phyloP scores from a whole-genome alignment of 2,113 vertebrate species.

The Erythrolamprus reginae region DNA sequence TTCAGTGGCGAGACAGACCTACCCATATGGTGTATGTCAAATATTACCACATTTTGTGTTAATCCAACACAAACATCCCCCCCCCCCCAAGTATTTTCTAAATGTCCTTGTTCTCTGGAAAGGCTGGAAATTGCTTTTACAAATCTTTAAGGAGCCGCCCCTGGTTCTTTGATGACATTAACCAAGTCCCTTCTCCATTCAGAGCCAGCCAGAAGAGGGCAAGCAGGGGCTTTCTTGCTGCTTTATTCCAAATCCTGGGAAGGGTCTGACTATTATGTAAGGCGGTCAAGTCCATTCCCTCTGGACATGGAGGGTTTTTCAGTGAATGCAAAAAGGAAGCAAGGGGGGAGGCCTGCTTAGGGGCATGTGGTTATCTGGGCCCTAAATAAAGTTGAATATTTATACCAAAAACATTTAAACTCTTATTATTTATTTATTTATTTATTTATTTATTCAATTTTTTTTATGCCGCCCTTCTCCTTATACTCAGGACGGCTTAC shows the following conservation, averaged over 20 bases:
- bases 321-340: neutral
- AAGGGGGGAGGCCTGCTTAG: neutral
- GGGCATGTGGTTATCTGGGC: neutral
- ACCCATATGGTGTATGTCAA: neutral
- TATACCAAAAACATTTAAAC: neutral
- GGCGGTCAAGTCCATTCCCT: neutral
- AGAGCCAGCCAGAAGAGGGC: neutral
- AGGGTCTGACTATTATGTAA: neutral
- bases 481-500: too few species aligned
- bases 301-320: neutral
- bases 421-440: too few species aligned
- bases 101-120: neutral
- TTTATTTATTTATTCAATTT: too few species aligned
- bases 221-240: neutral
- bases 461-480: too few species aligned
- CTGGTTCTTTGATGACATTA: neutral
- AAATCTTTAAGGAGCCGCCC: neutral
- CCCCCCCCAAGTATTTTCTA: neutral
- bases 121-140: neutral
- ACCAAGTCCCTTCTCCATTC: neutral
- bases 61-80: too few species aligned
- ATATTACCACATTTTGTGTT: neutral
- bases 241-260: neutral
- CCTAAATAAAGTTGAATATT: neutral
- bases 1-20: neutral